Conservation (phyloP, 1,140 invertebrate genomes). For the Trichonephila inaurata region DNA sequence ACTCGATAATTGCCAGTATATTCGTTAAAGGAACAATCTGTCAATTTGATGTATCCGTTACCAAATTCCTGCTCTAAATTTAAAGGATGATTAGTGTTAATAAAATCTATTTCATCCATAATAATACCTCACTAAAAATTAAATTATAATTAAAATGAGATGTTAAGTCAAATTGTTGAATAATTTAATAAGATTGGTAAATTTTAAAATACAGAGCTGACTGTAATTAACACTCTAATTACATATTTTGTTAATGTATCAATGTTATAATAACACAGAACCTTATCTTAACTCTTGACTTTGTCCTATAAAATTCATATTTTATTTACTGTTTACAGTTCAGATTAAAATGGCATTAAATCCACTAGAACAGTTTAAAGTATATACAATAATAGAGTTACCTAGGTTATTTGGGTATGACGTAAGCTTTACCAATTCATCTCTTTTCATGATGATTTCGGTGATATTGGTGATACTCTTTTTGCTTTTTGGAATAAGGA, state of each 20-base stretch:
- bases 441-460: not conserved
- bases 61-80: constrained; percentile 13
- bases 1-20: not conserved
- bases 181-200: not conserved
- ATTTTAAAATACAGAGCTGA: constrained; percentile 15
- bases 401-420: constrained; percentile 12
- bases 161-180: too few relatives aligned
- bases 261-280: constrained; percentile 4
- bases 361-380: not conserved
- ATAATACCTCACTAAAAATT: too few relatives aligned
- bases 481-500: constrained; percentile 3
- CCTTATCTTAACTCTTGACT: not conserved
- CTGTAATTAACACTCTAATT: constrained; percentile 4
- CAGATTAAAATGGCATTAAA: too few relatives aligned
- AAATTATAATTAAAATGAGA: too few relatives aligned
- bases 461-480: not conserved
- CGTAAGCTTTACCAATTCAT: constrained; percentile 13
- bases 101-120: not conserved
- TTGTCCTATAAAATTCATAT: not conserved
- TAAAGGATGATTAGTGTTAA: constrained; percentile 4
- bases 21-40: not conserved
- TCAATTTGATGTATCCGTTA: constrained; percentile 14
- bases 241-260: constrained; percentile 16
- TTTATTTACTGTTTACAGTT: too few relatives aligned
- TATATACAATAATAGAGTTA: constrained; percentile 17